A percentile compares a stretch with the other conserved stretches of the same genome.
These are phyloP conservation scores for Meloe dianella DNA, from an alignment of 2,888 invertebrate species.

Conservation along the genomic window DNA sequence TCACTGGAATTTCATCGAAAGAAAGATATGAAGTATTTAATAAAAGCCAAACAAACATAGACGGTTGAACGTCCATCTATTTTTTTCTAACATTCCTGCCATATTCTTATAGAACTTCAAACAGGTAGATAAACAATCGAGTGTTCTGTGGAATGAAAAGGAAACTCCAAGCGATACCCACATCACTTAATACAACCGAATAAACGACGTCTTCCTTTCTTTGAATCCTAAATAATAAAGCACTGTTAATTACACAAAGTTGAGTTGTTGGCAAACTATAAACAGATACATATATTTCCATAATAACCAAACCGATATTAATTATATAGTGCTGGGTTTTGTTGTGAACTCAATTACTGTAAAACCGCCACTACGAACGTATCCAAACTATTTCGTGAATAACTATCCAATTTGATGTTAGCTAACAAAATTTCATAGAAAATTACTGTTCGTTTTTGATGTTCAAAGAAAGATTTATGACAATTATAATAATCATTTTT, in stretches of 20 bases:
- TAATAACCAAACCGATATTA: conserved; percentile 11
- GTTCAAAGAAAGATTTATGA: neutral
- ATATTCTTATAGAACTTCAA: neutral
- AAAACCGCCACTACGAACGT: conserved; percentile 4
- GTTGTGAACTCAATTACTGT: conserved; percentile 12
- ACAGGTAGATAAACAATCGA: neutral
- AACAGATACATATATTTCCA: conserved; percentile 9
- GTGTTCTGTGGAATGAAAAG: neutral
- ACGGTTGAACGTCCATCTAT: neutral
- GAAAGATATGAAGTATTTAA: conserved; percentile 9
- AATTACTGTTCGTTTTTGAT: neutral
- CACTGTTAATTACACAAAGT: conserved; percentile 9
- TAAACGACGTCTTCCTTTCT: neutral
- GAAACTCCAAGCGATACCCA: neutral
- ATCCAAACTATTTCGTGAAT: neutral
- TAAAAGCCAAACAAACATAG: neutral
- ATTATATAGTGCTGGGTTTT: conserved; percentile 10
- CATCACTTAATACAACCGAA: neutral
- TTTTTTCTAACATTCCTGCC: neutral
- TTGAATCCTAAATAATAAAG: neutral
- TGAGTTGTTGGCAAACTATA: conserved; percentile 8
- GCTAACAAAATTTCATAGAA: conserved; percentile 7
- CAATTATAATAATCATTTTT: neutral
- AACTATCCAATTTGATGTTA: conserved; percentile 1
- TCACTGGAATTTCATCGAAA: neutral